phyloP scores from a whole-genome alignment of 2,888 invertebrate genomes.

The Parnassius glacialis region DNA sequence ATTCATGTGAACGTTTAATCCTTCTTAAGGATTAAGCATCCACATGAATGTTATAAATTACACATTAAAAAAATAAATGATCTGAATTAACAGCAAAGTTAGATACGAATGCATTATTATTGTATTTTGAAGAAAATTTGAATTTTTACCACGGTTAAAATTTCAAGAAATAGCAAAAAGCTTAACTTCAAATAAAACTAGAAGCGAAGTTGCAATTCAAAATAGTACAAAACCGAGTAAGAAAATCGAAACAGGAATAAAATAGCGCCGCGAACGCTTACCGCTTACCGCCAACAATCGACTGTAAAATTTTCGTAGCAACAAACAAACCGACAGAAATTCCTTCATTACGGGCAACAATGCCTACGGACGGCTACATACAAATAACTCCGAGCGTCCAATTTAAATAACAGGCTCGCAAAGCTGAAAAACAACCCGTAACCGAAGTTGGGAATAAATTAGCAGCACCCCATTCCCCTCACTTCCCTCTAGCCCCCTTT shows the following conservation, averaged over 20 bases:
- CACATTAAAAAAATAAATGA: too few species aligned
- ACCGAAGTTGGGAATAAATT: constrained; percentile 81
- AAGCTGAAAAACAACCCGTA: constrained; percentile 81
- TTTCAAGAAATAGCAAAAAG: too few species aligned
- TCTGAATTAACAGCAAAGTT: too few species aligned
- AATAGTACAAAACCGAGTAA: constrained; percentile 3
- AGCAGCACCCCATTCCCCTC: constrained; percentile 62
- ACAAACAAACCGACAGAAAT: constrained; percentile 54
- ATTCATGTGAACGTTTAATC: too few species aligned
- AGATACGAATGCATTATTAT: too few species aligned
- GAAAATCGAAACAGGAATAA: constrained; percentile 23
- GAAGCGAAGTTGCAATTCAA: not conserved
- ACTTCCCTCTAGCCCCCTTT: constrained; percentile 51
- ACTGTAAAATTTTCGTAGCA: constrained; percentile 36
- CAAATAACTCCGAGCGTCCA: constrained; percentile 76
- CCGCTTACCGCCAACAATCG: constrained; percentile 34
- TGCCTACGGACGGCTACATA: constrained; percentile 67
- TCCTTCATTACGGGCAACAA: constrained; percentile 74
- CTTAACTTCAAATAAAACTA: too few species aligned
- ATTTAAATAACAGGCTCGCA: constrained; percentile 80
- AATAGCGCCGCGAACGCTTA: constrained; percentile 27
- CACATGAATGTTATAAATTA: too few species aligned
- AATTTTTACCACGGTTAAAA: too few species aligned
- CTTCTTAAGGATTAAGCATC: too few species aligned
- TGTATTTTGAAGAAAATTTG: too few species aligned